Base-by-base conservation (phyloP, 2,888 invertebrate genomes). In the Tolmerus cingulatus region DNA sequence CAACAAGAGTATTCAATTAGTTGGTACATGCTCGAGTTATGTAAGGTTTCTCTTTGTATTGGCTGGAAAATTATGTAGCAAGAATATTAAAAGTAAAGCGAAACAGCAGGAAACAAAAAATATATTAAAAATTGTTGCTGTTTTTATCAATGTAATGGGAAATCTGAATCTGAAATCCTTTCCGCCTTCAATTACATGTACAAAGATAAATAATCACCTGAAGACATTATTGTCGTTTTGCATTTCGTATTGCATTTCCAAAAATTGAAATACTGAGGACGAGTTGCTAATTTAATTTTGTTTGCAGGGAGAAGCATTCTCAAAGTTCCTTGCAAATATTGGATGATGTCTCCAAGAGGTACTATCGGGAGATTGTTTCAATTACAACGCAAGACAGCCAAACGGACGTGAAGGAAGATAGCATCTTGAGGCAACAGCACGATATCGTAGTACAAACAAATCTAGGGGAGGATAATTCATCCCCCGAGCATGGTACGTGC, bases 401-500 rank as follows among this genome's bases (percentile, higher is more conserved):
- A 89, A 90, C 91, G 91, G 92, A 92, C 87, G 90, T 91, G 81
- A 92, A 92, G 89, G 92, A 92, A 89, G 92, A 92, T 86, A 92
- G 91, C 89, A 92, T 92, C 81, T 88, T 92, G 55, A 91, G 92
- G 19, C 91, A 91, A 66, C 91, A 91, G 84, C 90, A 92, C 74
- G 92, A 92, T 89, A 92, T 92, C 90, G 90, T 91, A 89, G 90
- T 90, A 40, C 92, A 92, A 89, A 92, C 92, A 12, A 92, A 91
- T 87, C 89, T 92, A 7, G 90, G 89, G 46, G 90, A 90, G 57
- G 81, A 87, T n/a, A 87, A 46, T 77, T 86, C 30, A 88, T 87
- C 46, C 66, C 89, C 89, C 40, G 88, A 88, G 57, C 82, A 40
- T 23, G 46, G 74, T 30, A 96, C 95, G 94, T 94, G 95, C 89